Evolutionary conservation across 2,797 vertebrate genomes (phyloP), one percentile per base, ranked within the genome.

Genomic region (Sparidentex hasta): DNA sequence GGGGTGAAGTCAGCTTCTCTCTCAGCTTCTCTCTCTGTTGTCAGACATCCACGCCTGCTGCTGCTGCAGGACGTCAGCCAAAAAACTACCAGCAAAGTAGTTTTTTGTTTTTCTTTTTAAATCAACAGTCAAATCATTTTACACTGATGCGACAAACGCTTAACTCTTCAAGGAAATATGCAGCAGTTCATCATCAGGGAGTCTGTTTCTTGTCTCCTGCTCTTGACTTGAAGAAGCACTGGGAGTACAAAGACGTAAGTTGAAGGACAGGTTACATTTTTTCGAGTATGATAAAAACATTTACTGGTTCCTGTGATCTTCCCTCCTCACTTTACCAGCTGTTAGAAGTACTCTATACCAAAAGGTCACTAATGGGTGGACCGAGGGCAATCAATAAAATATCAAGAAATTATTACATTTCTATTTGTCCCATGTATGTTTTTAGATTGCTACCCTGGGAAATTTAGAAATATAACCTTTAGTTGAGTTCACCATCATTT

Each of bases 1-100:
- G 23, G 41, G 64, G 21, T 14, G 5, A 46, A 17, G 27, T 69
- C 12, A 71, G 5, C 38, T 29, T 6, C 25, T 58, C n/a, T 43
- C 23, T 50, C 23, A 13, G 8, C 23, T 33, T 65, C 13, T n/a
- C 63, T 79, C 20, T 33, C 41, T 29, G 11, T 50, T n/a, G 71
- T 76, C 46, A 43, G 23, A 73, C 6, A 44, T 64, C 17, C 21
- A 18, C 38, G 62, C 27, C 71, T 63, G 29, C 61, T 51, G 71
- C 21, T 67, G 67, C 59, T 33, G 57, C 12, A 68, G 76, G 67
- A 80, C 16, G 64, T 80, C 64, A 67, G 67, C 79, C 70, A 86
- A 33, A 18, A n/a, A 48, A 27, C 57, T 63, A 23, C 27, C 20
- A 48, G 47, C 65, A 5, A 41, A 55, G 23, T 7, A 63, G 27